Evolutionary conservation across 2,797 vertebrate species (phyloP), one percentile per base, ranked within the genome.

Genomic region (Poeciliopsis infans): DNA sequence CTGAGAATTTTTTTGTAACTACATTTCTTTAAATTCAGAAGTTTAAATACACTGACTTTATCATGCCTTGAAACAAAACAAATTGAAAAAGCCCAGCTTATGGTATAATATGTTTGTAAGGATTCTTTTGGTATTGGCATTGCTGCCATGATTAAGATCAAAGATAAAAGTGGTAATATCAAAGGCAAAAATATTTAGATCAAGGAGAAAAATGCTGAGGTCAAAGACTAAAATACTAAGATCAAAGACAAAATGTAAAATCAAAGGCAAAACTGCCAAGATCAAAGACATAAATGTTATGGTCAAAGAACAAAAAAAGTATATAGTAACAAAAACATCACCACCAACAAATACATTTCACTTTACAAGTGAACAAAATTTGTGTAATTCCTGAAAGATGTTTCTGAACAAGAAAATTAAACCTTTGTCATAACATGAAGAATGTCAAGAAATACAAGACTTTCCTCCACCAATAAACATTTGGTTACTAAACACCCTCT

Each of bases 401-500:
- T 66, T 39, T 23, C 1, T 79, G 23, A 43, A 39, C 53, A 12
- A 78, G 77, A 23, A 74, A 49, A 31, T 36, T 72, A 72, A 80
- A 55, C 3, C 0, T 46, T 20, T 46, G 51, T 77, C 53, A 79
- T 80, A 41, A 31, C 66, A 77, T 75, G 31, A 8, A 8, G 16
- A 61, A 57, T 43, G 5, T 68, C 10, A 12, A 51, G n/a, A 20
- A 82, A 78, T 2, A 76, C 33, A 78, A 4, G 8, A 69, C 18
- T 71, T 69, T 78, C 74, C 47, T 43, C 12, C 78, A 39, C 20
- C 3, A 31, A 76, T 77, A 74, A 74, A 79, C 47, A 16, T 66
- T 64, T 15, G 59, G 2, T 23, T 72, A 82, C 74, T 69, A 33
- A 82, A 45, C 61, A 55, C 33, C 23, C 18, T 80, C 49, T 76